Evolutionary conservation across 2,113 vertebrate species (phyloP), one percentile per base, ranked within the genome.

Genomic region (Hippoglossus stenolepis): DNA sequence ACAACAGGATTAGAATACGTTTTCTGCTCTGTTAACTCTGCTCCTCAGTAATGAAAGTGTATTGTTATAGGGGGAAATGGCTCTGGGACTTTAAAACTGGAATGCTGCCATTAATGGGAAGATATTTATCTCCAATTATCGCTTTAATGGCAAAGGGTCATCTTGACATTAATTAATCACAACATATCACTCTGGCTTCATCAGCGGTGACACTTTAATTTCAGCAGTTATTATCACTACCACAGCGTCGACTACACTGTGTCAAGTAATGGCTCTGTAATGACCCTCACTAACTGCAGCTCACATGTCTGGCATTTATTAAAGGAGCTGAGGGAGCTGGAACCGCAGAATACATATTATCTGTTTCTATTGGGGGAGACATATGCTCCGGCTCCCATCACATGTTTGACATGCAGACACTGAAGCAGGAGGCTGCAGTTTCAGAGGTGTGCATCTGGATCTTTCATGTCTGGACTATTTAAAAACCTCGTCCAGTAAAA

Each of bases 81-180:
- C 59, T 47, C 38, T 51, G 62, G 51, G 14, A 57, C 31, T 20
- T 77, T 77, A 73, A 75, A 83, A 79, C 28, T 59, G 38, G 53
- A 76, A 72, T 77, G 45, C 71, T 69, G 15, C 26, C 63, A 58
- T 72, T 80, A 86, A 83, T 57, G 45, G 58, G 74, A 71, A 87
- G 85, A 85, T 80, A 82, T 90, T 90, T 87, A 89, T 89, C 79
- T 80, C 86, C 84, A 87, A 80, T 92, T 85, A 90, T 83, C 15
- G 15, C 82, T 86, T 83, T 77, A 79, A 87, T 77, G 85, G 76
- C 75, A 85, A 82, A 60, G 49, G 83, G 85, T 88, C 84, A 85
- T 85, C 77, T 78, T 84, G 66, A 91, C 73, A 57, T 79, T 90
- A 90, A 92, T 93, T 88, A 91, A 91, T 90, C 89, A 86, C 73